Evolutionary conservation across 2,113 vertebrate genomes (phyloP), one percentile per base, ranked within the genome.

Genomic region (Gymnocephalus cernua): DNA sequence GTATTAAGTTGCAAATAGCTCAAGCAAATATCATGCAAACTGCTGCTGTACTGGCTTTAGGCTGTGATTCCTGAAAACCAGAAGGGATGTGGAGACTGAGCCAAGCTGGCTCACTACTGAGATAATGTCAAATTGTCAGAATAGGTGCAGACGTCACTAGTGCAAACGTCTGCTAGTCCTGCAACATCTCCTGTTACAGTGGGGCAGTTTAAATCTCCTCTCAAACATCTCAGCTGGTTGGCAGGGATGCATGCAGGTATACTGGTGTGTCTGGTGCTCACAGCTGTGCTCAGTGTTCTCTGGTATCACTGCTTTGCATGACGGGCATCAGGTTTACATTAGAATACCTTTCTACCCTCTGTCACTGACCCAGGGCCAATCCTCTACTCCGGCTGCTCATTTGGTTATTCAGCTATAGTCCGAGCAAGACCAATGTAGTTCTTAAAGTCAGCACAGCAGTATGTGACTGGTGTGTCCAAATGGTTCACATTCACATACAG

Each of bases 251-350:
- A n/a, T 62, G 58, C 81, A 81, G 70, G 67, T 70, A n/a, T 2
- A 29, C 38, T 65, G 68, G 18, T 63, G 68, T 53, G 62, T 50
- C 13, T 70, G 59, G 19, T 58, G 79, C 62, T 65, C 82, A 62
- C 86, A 88, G 86, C 84, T 84, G 83, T 79, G 82, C 14, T 84
- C 56, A 44, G 74, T 74, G 56, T 32, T 87, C 86, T 88, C 83
- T 65, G 57, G 82, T 90, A 76, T 90, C 80, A 77, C 83, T 91
- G 93, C 77, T 94, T 95, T 94, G 94, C 94, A 94, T 95, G 81
- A 64, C 51, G 19, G 79, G 70, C 86, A 86, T 89, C 45, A 32
- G 91, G 91, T 94, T 93, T 89, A 89, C 85, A 91, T 87, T 69
- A 77, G 62, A 86, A 90, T 80, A 23, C 66, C 70, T 85, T 69